Base-by-base conservation (phyloP, 2,888 invertebrate genomes). In the Drosophila buzzatii region DNA sequence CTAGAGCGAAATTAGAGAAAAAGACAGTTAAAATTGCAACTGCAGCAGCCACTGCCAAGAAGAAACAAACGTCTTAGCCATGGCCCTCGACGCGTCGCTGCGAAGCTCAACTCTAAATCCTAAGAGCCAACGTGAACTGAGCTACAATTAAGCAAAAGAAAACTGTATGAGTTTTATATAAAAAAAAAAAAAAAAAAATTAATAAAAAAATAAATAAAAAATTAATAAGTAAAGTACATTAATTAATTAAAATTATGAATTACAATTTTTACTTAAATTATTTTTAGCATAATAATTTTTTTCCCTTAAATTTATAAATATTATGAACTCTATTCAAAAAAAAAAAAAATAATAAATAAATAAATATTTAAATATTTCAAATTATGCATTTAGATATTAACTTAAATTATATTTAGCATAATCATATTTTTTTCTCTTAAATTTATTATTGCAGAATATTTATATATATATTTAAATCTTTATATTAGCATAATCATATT, bases 1-100 rank as follows among this genome's bases (percentile, higher is more conserved):
- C 82, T 82, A 71, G 73, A 49, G 44, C 56, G 79, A 81, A 85
- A 85, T 85, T 85, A 85, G 81, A 77, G 88, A 68, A 79, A 79
- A 78, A 60, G 86, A 79, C 77, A 76, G 83, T 76, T 85, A 70
- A 83, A 79, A 87, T 69, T 81, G 85, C 52, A 65, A 52, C 64
- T 39, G 35, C 59, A 62, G 53, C 55, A 74, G 51, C 62, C 18
- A 35, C 35, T 60, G 77, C 73, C 78, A 42, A 60, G 59, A 39
- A 5, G 27, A 27, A 27, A 27, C 27, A 27, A 45, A 66, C 82
- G 62, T 60, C 72, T 80, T 65, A 66, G 81, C 64, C 67, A 58
- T 44, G 71, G 75, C 45, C 53, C 53, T n/a, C 53, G 33, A 8
- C 51, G 14, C 33, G 18, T 14, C 51, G 14, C 33, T 18, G 51